A percentile compares a stretch with the other conserved stretches of the same genome.
Conservation (phyloP, 2,113 vertebrate species). For the Triplophysa dalaica region DNA sequence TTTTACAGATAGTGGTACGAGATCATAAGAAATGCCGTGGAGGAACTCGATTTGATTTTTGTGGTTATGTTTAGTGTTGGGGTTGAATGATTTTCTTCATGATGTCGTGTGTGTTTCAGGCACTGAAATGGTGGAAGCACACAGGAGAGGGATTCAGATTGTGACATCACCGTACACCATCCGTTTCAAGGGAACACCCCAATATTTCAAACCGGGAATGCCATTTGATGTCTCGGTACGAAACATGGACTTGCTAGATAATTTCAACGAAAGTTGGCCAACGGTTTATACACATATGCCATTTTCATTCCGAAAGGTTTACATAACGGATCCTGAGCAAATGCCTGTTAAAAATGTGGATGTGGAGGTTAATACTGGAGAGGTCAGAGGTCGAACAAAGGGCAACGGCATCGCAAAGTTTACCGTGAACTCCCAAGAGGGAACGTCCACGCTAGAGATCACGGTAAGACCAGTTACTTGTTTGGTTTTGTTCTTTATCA, state of each 20-base stretch:
- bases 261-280: not conserved
- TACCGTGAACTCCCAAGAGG: conserved; percentile 58
- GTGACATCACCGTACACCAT: conserved; percentile 80
- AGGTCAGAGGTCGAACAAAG: not conserved
- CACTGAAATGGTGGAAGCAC: conserved; percentile 80
- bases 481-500: not conserved
- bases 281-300: too few species aligned
- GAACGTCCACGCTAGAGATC: conserved; percentile 35
- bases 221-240: conserved; percentile 78
- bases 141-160: conserved; percentile 69
- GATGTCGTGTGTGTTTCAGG: conserved; percentile 62
- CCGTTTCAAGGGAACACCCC: conserved; percentile 78
- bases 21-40: too few species aligned
- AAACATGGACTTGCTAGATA: not conserved
- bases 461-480: conserved; percentile 47
- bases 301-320: conserved; percentile 57
- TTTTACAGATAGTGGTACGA: conserved; percentile 74
- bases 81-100: not conserved
- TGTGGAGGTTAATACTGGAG: conserved; percentile 25
- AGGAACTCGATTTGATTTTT: too few species aligned
- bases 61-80: too few species aligned
- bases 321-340: conserved; percentile 68
- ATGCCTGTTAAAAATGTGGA: conserved; percentile 61
- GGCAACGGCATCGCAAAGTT: conserved; percentile 57
- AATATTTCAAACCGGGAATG: conserved; percentile 82